These are phyloP conservation scores for Standfussiana lucernea DNA, from an alignment of 2,888 invertebrate genomes.

Conservation along the genomic window DNA sequence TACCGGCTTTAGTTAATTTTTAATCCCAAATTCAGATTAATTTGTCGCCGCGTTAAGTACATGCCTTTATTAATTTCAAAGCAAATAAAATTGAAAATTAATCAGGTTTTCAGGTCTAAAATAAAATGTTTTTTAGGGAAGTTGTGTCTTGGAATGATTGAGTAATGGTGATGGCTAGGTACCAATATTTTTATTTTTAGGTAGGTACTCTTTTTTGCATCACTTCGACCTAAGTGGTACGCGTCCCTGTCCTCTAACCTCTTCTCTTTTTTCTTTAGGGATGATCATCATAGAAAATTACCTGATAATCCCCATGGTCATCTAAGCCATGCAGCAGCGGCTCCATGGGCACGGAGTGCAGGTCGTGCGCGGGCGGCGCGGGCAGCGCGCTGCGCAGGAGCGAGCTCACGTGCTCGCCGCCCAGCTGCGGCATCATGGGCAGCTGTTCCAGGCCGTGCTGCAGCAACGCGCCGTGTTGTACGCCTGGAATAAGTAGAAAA, in stretches of 20 bases:
- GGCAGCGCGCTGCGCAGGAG: background rate
- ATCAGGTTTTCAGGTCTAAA: background rate
- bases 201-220: background rate
- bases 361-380: conserved; percentile 49
- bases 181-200: background rate
- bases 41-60: too few relatives aligned
- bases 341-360: conserved; percentile 72
- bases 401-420: conserved; percentile 86
- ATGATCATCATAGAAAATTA: conserved; percentile 46
- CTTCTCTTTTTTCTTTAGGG: too few relatives aligned
- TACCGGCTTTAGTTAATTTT: too few relatives aligned
- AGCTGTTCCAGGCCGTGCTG: conserved; percentile 83
- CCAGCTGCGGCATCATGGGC: conserved; percentile 92
- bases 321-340: conserved; percentile 78
- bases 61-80: background rate
- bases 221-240: background rate
- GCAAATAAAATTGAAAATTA: background rate
- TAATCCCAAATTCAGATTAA: too few relatives aligned
- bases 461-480: conserved; percentile 71
- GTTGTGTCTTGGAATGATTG: background rate
- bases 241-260: background rate
- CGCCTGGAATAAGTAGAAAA: conserved; percentile 62
- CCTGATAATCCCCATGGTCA: conserved; percentile 82
- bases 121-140: background rate
- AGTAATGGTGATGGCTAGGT: background rate